Base-by-base conservation (phyloP, 1,140 invertebrate genomes). In the Mycetomoellerius zeteki region DNA sequence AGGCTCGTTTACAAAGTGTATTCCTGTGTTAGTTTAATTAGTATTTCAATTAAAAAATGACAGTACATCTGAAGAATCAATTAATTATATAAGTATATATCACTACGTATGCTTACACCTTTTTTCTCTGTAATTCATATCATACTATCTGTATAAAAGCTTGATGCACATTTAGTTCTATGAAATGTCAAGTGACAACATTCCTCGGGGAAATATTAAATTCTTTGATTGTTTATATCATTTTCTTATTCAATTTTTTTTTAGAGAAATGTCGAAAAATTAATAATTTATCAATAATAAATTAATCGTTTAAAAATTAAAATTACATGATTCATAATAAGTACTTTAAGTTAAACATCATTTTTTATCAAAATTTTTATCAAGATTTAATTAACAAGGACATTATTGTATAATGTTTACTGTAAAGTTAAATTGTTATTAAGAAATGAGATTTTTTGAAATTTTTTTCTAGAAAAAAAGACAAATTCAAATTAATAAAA, bases 1-100 rank as follows among this genome's bases (percentile, higher is more conserved):
- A 73, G 27, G 1, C 37, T 75, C 56, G 54, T 73, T 58, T 82
- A 27, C 47, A 81, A 71, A 81, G 50, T 71, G 30, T 56, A 73
- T 82, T 82, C 19, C 14, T 33, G 52, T 30, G 52, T 58, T 82
- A 19, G 67, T 30, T 54, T 47, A 84, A 84, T 84, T 73, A 84
- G 50, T 60, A 43, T n/a, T 16, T n/a, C 0, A 7, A 73, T 73
- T 65, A 12, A 50, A 84, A 72, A 84, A 62, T 52, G 37, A 73
- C 37, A 24, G 37, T 47, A 47, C 27, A 10, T 58, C 24, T 27
- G 24, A 72, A 60, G 69, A 27, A 37, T 33, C 52, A 30, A 60
- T 60, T 27, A 73, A 73, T 84, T 75, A 62, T 8, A 7, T 19
- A 37, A 19, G 30, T 10, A 37, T 7, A 37, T 37, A 37, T 84